phyloP scores from a whole-genome alignment of 92 coral and sea anemone genomes.

The Parazoanthus swiftii region DNA sequence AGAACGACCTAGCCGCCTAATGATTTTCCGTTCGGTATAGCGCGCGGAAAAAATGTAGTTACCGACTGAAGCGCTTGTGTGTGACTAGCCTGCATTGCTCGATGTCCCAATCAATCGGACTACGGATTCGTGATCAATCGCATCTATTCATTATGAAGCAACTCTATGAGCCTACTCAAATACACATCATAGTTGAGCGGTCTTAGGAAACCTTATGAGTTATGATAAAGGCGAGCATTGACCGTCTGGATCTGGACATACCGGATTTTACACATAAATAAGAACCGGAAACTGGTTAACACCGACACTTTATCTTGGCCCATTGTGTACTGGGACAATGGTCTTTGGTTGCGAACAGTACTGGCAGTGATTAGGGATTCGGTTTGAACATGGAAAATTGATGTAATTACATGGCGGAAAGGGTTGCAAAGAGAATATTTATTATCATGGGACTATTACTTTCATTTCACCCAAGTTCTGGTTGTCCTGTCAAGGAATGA shows the following conservation, averaged over 20 bases:
- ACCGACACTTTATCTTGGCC: neutral
- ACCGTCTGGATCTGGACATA: neutral
- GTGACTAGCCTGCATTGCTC: no score
- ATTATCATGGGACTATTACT: slow-evolving; percentile 21
- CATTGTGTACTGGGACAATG: neutral
- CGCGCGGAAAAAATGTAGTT: neutral
- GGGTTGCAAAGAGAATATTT: slow-evolving; percentile 16
- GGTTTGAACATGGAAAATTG: neutral
- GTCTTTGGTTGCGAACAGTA: neutral
- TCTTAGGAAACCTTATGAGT: neutral
- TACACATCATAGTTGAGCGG: neutral
- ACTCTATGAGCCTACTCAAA: neutral
- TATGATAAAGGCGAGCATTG: neutral
- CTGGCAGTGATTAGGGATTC: neutral
- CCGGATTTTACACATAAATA: slow-evolving; percentile 20
- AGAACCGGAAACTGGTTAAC: neutral
- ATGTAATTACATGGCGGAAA: neutral
- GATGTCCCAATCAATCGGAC: no score
- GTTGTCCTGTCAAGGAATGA: slow-evolving; percentile 7
- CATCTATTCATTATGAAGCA: neutral
- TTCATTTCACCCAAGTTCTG: neutral
- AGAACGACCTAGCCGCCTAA: no score
- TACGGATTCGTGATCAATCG: neutral
- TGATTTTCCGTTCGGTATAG: neutral
- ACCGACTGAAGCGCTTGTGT: neutral